Conservation (phyloP, 2,113 vertebrate species). For the Numenius arquata region DNA sequence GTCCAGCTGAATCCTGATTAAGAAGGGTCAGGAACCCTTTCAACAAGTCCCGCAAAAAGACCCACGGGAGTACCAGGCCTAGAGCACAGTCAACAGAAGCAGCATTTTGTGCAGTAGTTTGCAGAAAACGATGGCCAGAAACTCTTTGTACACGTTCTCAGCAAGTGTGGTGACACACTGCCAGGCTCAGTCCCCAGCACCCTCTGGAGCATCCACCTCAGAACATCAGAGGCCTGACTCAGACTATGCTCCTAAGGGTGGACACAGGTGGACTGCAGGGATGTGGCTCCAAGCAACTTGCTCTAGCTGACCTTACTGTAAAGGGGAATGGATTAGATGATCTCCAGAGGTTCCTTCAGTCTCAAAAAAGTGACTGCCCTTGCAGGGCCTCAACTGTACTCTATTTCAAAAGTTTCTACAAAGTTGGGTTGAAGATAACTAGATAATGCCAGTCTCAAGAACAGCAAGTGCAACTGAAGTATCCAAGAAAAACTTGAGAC, state of each 20-base stretch:
- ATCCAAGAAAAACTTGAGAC: not conserved
- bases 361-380: not conserved
- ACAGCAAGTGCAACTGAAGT: not conserved
- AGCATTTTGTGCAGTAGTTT: not conserved
- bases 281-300: not conserved
- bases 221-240: not conserved
- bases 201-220: not conserved
- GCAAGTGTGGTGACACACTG: fast-evolving
- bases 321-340: not conserved
- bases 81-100: not conserved
- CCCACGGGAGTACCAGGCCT: not conserved
- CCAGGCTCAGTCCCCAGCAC: not conserved
- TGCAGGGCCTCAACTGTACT: not conserved
- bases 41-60: not conserved
- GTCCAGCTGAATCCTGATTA: not conserved
- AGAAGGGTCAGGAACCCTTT: not conserved
- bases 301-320: not conserved
- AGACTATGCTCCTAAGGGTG: fast-evolving
- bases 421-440: not conserved
- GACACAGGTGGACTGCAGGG: not conserved
- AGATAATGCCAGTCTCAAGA: not conserved
- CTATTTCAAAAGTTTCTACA: not conserved
- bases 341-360: not conserved
- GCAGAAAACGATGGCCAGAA: not conserved
- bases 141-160: not conserved